Evolutionary conservation across 1,140 invertebrate genomes (phyloP).

Genomic region (Pogonus chalceus): DNA sequence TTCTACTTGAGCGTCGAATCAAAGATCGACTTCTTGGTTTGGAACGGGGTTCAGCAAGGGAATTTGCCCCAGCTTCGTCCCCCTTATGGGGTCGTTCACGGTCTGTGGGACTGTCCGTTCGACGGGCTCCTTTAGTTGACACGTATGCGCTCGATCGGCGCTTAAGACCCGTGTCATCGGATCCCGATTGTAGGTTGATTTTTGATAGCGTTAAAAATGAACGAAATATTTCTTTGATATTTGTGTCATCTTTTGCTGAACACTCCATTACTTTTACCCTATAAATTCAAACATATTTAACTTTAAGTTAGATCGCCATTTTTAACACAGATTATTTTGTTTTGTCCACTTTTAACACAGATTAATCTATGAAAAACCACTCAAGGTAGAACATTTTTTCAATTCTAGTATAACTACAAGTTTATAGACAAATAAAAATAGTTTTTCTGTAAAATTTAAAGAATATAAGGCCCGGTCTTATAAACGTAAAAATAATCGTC

Average conservation of each 20-base stretch:
- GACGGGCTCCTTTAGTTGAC: conserved; percentile 41
- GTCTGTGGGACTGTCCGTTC: conserved; percentile 28
- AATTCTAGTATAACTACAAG: too few relatives aligned
- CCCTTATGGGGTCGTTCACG: conserved; percentile 30
- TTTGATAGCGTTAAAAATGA: conserved; percentile 58
- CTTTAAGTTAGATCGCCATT: background rate
- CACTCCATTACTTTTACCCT: conserved; percentile 71
- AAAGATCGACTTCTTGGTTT: conserved; percentile 64
- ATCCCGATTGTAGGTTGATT: conserved; percentile 44
- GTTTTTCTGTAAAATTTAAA: too few relatives aligned
- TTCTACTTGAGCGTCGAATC: conserved; percentile 65
- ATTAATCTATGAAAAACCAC: too few relatives aligned
- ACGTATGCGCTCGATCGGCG: conserved; percentile 65
- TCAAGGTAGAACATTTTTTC: too few relatives aligned
- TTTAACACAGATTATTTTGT: too few relatives aligned
- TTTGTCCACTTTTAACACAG: too few relatives aligned
- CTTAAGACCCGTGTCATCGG: conserved; percentile 51
- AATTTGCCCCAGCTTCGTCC: conserved; percentile 23
- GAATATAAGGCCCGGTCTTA: too few relatives aligned
- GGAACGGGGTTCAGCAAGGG: conserved; percentile 24
- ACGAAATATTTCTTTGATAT: conserved; percentile 66
- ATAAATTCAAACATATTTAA: conserved; percentile 17
- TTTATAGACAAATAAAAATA: too few relatives aligned
- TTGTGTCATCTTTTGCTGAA: conserved; percentile 69
- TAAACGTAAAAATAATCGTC: too few relatives aligned